Conservation (phyloP, 2,797 vertebrate genomes). For the Neopelma chrysocephalum region DNA sequence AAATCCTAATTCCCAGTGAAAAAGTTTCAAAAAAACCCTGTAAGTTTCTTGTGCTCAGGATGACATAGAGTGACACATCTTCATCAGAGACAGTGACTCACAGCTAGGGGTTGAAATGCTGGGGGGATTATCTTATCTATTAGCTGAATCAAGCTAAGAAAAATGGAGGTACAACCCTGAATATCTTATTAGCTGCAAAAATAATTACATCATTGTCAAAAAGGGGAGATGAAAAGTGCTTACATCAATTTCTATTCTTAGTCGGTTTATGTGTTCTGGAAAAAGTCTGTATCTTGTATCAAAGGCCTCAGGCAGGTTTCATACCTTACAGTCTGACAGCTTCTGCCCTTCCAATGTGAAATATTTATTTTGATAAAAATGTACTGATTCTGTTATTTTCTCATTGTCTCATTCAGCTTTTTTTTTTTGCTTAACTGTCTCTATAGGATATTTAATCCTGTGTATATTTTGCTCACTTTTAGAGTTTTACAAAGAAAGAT, state of each 20-base stretch:
- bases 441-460: not conserved
- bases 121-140: not conserved
- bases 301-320: not conserved
- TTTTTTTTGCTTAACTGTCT: not conserved
- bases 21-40: not conserved
- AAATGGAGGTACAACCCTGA: not conserved
- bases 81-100: conserved; percentile 42
- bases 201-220: conserved; percentile 48
- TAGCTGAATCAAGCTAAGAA: conserved; percentile 23
- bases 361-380: conserved; percentile 1
- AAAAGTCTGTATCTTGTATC: not conserved
- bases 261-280: not conserved
- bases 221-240: conserved; percentile 25
- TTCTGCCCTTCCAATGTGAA: not conserved
- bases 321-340: not conserved
- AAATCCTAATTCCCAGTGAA: not conserved
- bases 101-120: not conserved
- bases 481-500: not conserved
- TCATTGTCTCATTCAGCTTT: not conserved
- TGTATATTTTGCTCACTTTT: not conserved
- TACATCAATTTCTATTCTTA: conserved; percentile 18
- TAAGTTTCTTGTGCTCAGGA: not conserved
- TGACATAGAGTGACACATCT: conserved; percentile 8
- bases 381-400: not conserved
- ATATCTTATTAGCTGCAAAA: conserved; percentile 29